phyloP scores from a whole-genome alignment of 2,888 invertebrate species.

The Cataglyphis altisquamis region DNA sequence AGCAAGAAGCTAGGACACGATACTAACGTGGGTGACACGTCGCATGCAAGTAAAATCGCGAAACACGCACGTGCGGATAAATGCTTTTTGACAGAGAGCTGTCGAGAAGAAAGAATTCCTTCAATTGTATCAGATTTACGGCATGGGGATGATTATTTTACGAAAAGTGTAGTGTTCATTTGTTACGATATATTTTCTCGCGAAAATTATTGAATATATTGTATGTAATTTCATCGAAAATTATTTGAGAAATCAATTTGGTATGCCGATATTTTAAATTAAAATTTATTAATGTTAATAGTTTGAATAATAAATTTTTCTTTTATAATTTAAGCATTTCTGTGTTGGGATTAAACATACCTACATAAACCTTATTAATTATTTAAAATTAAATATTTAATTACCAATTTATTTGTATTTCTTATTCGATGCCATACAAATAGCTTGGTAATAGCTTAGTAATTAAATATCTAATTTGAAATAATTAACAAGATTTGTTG shows the following conservation, averaged over 20 bases:
- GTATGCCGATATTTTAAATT: not conserved
- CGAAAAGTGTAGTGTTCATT: not conserved
- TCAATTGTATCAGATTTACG: not conserved
- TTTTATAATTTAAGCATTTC: not conserved
- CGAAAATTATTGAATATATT: not conserved
- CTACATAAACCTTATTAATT: not conserved
- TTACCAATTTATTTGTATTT: not conserved
- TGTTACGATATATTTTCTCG: not conserved
- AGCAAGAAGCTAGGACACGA: conserved; percentile 28
- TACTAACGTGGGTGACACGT: not conserved
- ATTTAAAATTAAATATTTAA: conserved; percentile 1
- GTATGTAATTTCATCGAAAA: not conserved
- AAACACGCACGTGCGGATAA: not conserved
- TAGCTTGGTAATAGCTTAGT: not conserved
- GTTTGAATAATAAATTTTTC: not conserved
- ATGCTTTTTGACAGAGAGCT: not conserved
- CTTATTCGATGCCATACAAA: not conserved
- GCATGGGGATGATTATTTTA: not conserved
- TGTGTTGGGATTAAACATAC: not conserved
- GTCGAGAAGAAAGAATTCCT: not conserved
- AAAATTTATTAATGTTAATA: not conserved
- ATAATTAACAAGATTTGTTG: not conserved
- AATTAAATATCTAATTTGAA: not conserved
- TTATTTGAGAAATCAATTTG: not conserved
- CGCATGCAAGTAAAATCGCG: conserved; percentile 14